A percentile compares a stretch with the other conserved stretches of the same genome.
Evolutionary conservation across 2,113 vertebrate genomes (phyloP).

Genomic region (Esox niger): DNA sequence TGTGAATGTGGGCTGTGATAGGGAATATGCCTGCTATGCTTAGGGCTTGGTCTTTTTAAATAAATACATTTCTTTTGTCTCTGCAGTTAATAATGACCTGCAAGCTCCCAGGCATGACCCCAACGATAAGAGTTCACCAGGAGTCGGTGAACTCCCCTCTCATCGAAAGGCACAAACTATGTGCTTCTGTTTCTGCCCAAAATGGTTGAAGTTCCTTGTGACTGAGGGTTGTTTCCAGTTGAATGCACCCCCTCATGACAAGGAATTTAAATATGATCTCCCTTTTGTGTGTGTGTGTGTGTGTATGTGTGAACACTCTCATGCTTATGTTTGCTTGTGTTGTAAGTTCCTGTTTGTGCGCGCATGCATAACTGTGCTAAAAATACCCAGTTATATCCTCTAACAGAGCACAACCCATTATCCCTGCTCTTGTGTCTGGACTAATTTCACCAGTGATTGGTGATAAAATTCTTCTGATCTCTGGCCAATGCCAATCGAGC

Average conservation of each 20-base stretch:
- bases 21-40: too few relatives aligned
- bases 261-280: not conserved
- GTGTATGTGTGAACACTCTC: slow-evolving; percentile 18
- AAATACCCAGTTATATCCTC: too few relatives aligned
- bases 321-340: not conserved
- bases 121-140: slow-evolving; percentile 33
- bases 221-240: not conserved
- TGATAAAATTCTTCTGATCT: too few relatives aligned
- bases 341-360: slow-evolving; percentile 12
- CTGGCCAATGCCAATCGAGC: too few relatives aligned
- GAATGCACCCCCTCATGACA: not conserved
- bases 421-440: not conserved
- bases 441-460: too few relatives aligned
- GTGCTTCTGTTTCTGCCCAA: not conserved
- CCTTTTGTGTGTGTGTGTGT: slow-evolving; percentile 5
- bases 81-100: slow-evolving; percentile 4
- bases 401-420: not conserved
- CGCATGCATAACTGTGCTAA: not conserved
- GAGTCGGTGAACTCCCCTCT: too few relatives aligned
- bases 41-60: slow-evolving; percentile 1
- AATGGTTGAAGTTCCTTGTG: slow-evolving; percentile 17
- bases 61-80: slow-evolving; percentile 1
- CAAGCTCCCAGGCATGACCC: slow-evolving; percentile 36
- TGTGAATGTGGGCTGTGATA: too few relatives aligned
- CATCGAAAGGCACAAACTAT: too few relatives aligned